Evolutionary conservation across 2,888 invertebrate genomes (phyloP).

Genomic region (Eurois occulta): DNA sequence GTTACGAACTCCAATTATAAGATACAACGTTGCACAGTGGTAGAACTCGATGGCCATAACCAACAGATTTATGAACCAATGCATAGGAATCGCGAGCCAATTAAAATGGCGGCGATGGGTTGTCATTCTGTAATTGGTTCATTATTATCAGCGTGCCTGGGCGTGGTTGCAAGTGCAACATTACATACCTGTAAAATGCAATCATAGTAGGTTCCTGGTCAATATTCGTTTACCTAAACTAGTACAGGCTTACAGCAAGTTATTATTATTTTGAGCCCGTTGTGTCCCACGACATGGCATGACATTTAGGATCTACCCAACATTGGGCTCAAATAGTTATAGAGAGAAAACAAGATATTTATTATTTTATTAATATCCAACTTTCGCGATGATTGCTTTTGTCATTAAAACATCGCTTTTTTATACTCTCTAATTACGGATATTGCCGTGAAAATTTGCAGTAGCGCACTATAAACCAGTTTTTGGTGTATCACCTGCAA

Average conservation of each 20-base stretch:
- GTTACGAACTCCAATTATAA: conserved; percentile 64
- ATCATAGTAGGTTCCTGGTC: conserved; percentile 47
- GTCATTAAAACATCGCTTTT: background rate
- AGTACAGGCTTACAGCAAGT: background rate
- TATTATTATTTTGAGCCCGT: background rate
- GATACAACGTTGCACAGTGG: conserved; percentile 62
- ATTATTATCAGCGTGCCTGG: conserved; percentile 86
- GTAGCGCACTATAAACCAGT: conserved; percentile 23
- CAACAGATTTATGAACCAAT: conserved; percentile 78
- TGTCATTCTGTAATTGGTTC: conserved; percentile 89
- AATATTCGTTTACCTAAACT: conserved; percentile 23
- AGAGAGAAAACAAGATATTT: background rate
- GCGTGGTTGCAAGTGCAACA: conserved; percentile 81
- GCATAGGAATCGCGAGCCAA: conserved; percentile 83
- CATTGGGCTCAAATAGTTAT: background rate
- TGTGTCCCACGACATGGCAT: background rate
- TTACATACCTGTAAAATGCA: conserved; percentile 60
- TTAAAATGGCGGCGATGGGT: conserved; percentile 87
- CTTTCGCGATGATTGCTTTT: conserved; percentile 1
- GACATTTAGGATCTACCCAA: background rate
- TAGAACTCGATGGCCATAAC: conserved; percentile 64
- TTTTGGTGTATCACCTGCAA: conserved; percentile 15
- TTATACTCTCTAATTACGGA: conserved; percentile 28
- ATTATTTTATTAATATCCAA: background rate
- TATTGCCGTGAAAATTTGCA: conserved; percentile 35